Percentiles rank a stretch among this genome's conserved stretches.
These are phyloP conservation scores for Ruditapes philippinarum DNA, from an alignment of 1,140 invertebrate species.

Conservation along the genomic window DNA sequence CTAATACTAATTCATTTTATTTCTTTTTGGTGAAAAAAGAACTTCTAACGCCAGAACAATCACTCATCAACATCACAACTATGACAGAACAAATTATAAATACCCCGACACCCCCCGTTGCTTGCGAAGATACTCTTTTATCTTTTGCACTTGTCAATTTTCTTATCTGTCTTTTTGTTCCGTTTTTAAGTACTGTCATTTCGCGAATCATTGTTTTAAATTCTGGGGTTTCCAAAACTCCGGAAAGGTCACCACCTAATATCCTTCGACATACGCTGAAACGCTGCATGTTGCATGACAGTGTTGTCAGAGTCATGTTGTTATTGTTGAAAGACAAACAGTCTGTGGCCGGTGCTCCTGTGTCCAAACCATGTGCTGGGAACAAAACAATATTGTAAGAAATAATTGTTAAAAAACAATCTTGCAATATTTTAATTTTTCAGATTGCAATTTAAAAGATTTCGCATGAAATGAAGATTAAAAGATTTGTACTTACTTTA, in stretches of 20 bases:
- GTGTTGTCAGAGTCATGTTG: not conserved
- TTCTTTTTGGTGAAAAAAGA: too few relatives aligned
- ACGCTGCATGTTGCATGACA: not conserved
- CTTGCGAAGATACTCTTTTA: not conserved
- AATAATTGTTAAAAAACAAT: too few relatives aligned
- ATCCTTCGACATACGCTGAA: not conserved
- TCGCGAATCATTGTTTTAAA: not conserved
- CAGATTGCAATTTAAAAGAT: too few relatives aligned
- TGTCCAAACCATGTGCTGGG: not conserved
- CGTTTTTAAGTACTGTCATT: conserved; percentile 3
- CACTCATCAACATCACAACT: not conserved
- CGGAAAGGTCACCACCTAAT: not conserved
- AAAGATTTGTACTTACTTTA: too few relatives aligned
- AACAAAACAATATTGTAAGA: too few relatives aligned
- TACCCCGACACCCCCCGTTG: not conserved
- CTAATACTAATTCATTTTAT: too few relatives aligned
- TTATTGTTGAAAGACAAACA: not conserved
- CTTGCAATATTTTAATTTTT: too few relatives aligned
- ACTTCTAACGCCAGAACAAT: not conserved
- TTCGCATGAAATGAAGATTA: too few relatives aligned
- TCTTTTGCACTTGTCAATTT: not conserved
- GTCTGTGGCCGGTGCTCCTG: not conserved
- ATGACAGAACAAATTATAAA: not conserved
- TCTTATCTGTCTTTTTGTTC: not conserved
- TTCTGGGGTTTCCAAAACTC: not conserved